Conservation (phyloP, 2,888 invertebrate genomes). For the Drosophila maculinotata region DNA sequence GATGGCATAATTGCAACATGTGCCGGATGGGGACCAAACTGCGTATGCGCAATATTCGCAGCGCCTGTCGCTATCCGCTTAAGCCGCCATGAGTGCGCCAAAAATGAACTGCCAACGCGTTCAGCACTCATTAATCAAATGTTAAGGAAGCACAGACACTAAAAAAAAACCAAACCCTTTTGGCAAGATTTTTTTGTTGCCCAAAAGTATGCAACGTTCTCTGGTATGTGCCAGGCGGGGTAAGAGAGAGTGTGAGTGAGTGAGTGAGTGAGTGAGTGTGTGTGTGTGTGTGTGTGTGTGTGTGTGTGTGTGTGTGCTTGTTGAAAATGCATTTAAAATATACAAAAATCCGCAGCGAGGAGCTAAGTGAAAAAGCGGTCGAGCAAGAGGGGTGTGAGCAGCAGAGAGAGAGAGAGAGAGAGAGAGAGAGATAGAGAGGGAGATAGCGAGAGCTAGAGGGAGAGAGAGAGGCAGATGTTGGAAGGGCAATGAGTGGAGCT, state of each 20-base stretch:
- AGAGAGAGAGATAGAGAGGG: neutral
- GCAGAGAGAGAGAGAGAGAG: slow-evolving; percentile 1
- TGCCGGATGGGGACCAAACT: slow-evolving; percentile 21
- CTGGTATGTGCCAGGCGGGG: slow-evolving; percentile 17
- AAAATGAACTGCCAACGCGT: slow-evolving; percentile 72
- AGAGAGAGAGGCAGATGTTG: neutral
- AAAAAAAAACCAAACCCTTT: slow-evolving; percentile 35
- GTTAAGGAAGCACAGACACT: slow-evolving; percentile 70
- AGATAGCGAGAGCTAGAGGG: slow-evolving; percentile 10
- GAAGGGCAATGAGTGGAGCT: slow-evolving; percentile 42
- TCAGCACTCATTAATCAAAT: slow-evolving; percentile 78
- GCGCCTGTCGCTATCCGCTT: slow-evolving; percentile 25
- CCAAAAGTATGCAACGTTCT: slow-evolving; percentile 57
- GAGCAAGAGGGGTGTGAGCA: slow-evolving; percentile 13
- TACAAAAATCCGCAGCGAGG: slow-evolving; percentile 67
- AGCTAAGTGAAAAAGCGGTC: slow-evolving; percentile 76
- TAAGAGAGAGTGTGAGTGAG: neutral
- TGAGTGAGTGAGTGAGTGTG: neutral
- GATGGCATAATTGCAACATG: slow-evolving; percentile 52
- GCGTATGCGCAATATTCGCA: slow-evolving; percentile 72
- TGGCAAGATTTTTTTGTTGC: slow-evolving; percentile 60
- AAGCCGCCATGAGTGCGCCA: slow-evolving; percentile 44
- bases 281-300: slow-evolving; percentile 14
- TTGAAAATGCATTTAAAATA: slow-evolving; percentile 80
- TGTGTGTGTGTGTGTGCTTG: slow-evolving; percentile 50